Percentiles rank a stretch among this genome's conserved stretches.
Conservation (phyloP, 2,113 vertebrate species). For the Jaculus jaculus region DNA sequence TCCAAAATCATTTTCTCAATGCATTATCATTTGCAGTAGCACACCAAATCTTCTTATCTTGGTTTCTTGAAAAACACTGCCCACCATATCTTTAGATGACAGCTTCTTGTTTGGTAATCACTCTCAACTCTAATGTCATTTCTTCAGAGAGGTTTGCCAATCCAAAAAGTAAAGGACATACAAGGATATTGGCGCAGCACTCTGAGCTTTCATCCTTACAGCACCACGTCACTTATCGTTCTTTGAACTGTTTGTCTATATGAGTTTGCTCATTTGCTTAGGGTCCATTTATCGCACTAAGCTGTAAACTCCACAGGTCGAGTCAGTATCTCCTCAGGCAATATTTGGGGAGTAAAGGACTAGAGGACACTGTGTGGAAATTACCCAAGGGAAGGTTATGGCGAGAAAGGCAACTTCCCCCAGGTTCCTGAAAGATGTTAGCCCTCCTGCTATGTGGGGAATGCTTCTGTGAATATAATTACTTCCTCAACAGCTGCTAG, state of each 20-base stretch:
- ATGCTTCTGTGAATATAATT: background rate
- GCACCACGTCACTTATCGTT: background rate
- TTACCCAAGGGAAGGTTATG: background rate
- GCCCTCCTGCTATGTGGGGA: background rate
- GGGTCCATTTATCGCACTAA: background rate
- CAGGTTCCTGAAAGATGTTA: background rate
- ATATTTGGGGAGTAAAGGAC: background rate
- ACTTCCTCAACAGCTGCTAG: background rate
- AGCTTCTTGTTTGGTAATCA: constrained; percentile 2
- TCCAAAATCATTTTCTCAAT: no score
- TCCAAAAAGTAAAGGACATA: background rate
- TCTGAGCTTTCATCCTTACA: background rate
- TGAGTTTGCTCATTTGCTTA: background rate
- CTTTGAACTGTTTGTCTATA: background rate
- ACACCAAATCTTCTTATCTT: no score
- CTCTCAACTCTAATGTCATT: background rate
- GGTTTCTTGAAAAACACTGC: background rate
- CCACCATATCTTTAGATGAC: background rate
- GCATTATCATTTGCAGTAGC: no score
- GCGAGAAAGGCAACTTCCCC: background rate
- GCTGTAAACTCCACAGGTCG: background rate
- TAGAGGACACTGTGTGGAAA: background rate
- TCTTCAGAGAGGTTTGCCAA: constrained; percentile 12
- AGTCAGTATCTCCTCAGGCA: background rate
- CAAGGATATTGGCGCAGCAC: background rate